Percentiles rank a stretch among this genome's conserved stretches.
phyloP scores from a whole-genome alignment of 2,113 vertebrate species.

The Rallus limicola region DNA sequence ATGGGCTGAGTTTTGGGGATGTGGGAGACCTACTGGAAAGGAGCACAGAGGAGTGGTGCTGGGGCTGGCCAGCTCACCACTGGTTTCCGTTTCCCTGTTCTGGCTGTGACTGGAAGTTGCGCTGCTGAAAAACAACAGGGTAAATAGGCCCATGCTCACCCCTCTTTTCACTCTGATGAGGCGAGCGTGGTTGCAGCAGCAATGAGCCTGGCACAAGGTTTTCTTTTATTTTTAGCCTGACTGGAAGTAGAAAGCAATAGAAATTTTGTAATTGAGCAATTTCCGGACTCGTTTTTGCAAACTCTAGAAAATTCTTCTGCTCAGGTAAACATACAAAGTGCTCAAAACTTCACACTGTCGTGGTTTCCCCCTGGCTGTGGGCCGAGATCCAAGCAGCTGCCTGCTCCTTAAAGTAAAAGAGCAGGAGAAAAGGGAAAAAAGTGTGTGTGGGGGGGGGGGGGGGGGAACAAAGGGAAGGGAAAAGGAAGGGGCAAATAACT shows the following conservation, averaged over 20 bases:
- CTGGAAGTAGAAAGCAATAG: conserved; percentile 40
- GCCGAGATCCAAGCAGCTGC: no score
- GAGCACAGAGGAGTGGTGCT: not conserved
- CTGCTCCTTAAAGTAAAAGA: no score
- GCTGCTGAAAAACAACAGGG: not conserved
- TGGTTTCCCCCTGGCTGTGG: no score
- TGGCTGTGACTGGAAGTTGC: conserved; percentile 5
- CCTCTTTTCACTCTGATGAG: not conserved
- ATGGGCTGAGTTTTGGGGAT: not conserved
- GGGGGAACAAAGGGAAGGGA: no score
- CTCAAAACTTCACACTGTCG: not conserved
- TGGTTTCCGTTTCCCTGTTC: not conserved
- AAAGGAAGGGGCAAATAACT: no score
- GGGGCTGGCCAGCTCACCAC: not conserved
- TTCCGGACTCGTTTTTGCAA: not conserved
- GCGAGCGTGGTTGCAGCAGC: not conserved
- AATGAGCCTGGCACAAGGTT: not conserved
- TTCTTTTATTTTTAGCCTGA: conserved; percentile 45
- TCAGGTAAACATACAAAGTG: not conserved
- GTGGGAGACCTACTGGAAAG: not conserved
- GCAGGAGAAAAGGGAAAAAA: no score
- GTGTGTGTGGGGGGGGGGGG: no score
- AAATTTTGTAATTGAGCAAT: conserved; percentile 14
- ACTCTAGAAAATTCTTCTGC: not conserved
- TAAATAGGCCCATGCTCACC: not conserved